These are phyloP conservation scores for Barypeithes pellucidus DNA, from an alignment of 2,888 invertebrate genomes.

Conservation along the genomic window DNA sequence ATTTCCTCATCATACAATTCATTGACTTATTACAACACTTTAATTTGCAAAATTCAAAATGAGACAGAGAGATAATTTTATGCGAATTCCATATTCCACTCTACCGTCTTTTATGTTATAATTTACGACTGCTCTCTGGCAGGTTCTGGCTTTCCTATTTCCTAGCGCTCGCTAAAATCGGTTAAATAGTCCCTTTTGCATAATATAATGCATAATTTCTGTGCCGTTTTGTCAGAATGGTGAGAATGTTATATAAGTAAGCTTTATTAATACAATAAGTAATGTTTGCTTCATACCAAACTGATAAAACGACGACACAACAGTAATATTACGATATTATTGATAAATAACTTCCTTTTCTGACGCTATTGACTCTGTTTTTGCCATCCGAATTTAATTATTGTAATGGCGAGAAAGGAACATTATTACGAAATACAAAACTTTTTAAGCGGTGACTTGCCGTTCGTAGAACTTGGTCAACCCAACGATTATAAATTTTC, in stretches of 20 bases:
- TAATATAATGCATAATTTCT: slow-evolving; percentile 3
- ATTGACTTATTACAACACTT: too few relatives aligned
- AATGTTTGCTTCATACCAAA: neutral
- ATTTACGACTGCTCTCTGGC: neutral
- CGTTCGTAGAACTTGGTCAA: too few relatives aligned
- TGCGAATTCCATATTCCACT: neutral
- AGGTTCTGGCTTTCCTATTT: neutral
- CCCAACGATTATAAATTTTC: too few relatives aligned
- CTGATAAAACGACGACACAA: too few relatives aligned
- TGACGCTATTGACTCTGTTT: too few relatives aligned
- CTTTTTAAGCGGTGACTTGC: too few relatives aligned
- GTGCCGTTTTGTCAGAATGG: neutral
- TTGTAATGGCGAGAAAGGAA: too few relatives aligned
- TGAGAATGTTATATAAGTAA: neutral
- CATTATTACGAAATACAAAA: too few relatives aligned
- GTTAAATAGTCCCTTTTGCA: neutral
- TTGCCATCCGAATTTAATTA: too few relatives aligned
- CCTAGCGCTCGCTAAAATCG: neutral
- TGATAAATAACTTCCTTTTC: too few relatives aligned
- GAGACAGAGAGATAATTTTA: neutral
- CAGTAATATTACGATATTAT: too few relatives aligned
- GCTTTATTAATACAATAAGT: slow-evolving; percentile 2
- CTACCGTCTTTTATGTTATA: neutral
- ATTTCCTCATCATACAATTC: too few relatives aligned
- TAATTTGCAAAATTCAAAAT: neutral